Conservation (phyloP, 92 coral and sea anemone genomes). For the Zoanthus gigantus region DNA sequence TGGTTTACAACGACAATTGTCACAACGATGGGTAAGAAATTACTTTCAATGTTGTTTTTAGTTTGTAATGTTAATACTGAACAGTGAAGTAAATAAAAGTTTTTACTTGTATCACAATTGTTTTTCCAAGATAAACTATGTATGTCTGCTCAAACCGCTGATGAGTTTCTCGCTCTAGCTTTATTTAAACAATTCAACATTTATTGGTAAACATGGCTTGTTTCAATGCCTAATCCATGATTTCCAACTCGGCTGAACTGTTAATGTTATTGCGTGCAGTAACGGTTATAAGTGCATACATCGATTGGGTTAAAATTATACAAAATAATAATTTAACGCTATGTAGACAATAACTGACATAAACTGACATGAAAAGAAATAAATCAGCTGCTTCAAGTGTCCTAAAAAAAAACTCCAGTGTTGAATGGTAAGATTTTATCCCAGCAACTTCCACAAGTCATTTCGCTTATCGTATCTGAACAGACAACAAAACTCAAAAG, state of each 20-base stretch:
- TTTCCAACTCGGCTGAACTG: background rate
- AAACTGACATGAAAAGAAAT: background rate
- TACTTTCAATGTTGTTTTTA: background rate
- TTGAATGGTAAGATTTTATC: background rate
- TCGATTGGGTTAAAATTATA: background rate
- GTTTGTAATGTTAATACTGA: background rate
- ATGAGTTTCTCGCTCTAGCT: background rate
- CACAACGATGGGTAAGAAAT: conserved; percentile 83
- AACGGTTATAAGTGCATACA: background rate
- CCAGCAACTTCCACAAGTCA: background rate
- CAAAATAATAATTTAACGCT: background rate
- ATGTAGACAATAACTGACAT: background rate
- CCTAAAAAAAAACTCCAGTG: background rate
- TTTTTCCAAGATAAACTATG: background rate
- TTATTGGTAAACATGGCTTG: background rate
- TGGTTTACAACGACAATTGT: conserved; percentile 88
- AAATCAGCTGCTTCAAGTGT: background rate
- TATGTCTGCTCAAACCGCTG: background rate
- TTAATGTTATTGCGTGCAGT: background rate
- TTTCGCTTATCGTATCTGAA: background rate
- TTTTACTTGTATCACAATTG: background rate
- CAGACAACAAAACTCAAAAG: background rate
- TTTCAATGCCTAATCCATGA: background rate
- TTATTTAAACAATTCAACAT: background rate
- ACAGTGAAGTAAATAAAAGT: background rate